phyloP scores from a whole-genome alignment of 1,140 invertebrate genomes.

The Lasioglossum baleicum region DNA sequence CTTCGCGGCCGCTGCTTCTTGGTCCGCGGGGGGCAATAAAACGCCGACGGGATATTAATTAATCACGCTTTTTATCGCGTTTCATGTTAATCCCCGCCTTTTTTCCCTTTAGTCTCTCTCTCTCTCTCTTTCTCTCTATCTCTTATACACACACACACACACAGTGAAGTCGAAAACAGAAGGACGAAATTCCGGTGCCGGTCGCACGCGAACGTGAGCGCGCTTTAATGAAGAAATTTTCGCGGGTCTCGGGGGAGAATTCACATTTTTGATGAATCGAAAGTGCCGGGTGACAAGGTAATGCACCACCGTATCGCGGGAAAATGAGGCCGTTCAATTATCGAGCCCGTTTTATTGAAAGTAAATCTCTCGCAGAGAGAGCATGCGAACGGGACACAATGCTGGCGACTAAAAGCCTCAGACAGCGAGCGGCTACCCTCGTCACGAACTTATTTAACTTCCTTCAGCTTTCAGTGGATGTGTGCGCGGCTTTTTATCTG shows the following conservation, averaged over 20 bases:
- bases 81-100: not conserved
- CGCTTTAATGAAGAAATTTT: not conserved
- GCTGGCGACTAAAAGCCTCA: too few species aligned
- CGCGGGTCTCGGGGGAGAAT: not conserved
- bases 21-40: not conserved
- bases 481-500: too few species aligned
- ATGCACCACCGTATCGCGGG: not conserved
- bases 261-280: not conserved
- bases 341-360: not conserved
- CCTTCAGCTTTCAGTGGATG: too few species aligned
- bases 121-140: too few species aligned
- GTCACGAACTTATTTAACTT: too few species aligned
- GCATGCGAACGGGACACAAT: not conserved
- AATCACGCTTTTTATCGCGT: not conserved
- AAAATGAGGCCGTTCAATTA: not conserved
- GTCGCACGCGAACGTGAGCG: not conserved
- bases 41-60: not conserved
- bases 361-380: not conserved
- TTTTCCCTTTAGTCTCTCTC: not conserved
- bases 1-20: not conserved
- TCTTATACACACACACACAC: too few species aligned
- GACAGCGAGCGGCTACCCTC: too few species aligned
- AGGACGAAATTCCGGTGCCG: not conserved
- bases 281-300: not conserved
- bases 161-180: too few species aligned